Evolutionary conservation across 2,888 invertebrate species (phyloP), one percentile per base, ranked within the genome.

Genomic region (Chaetogeoica ovagalla): DNA sequence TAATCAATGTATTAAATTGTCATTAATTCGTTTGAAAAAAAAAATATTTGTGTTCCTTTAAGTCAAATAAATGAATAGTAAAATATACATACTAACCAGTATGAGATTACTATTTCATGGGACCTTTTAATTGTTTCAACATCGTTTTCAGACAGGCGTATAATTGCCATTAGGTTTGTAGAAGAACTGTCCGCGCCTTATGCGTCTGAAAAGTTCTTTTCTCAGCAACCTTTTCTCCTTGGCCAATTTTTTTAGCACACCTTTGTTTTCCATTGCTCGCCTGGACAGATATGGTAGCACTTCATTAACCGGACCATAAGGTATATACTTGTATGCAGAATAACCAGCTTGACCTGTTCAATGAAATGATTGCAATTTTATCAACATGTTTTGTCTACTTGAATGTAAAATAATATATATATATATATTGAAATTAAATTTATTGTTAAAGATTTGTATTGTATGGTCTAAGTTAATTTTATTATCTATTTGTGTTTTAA

Each of bases 301-400:
- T 87, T 99, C 98, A 83, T 95, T 91, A 21, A 99, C 97, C 0
- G 98, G 98, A 0, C 99, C 99, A 86, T 98, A 99, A 0, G 99
- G 99, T 83, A 99, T 96, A 88, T 99, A 99, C 87, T 98, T 98
- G 90, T 98, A 99, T 19, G 97, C 98, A 0, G 98, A 98, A 87
- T 97, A 99, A 69, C 98, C 98, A 63, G 98, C 94, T 89, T 99
- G 98, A 85, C 98, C 99, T 96, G 15, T 62, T 39, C 23, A 81
- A 62, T 81, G 17, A 48, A 71, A 63, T 59, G 7, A 23, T 23
- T 2, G 19, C 30, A 65, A 39, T 57, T n/a, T 62, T 37, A 59
- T 21, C 23, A 77, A 60, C 52, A n/a, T 2, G 60, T 52, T 13
- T 23, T 17, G 43, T 43, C 43, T 7, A 9, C 9, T 43, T 43